Base-by-base conservation (phyloP, 2,797 vertebrate species). In the Valencia hispanica region DNA sequence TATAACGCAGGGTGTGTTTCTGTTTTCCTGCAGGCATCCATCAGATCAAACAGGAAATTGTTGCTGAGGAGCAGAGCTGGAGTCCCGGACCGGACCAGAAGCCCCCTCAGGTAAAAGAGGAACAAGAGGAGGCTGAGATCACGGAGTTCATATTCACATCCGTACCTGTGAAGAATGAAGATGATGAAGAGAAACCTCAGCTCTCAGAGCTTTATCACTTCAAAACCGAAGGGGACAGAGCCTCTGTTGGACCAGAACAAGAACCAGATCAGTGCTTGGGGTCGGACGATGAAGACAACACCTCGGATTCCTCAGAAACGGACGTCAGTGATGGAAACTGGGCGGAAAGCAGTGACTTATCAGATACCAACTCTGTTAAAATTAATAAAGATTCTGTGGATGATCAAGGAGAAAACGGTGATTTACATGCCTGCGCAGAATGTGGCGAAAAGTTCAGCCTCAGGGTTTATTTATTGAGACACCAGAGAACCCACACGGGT, bases 401-500 rank as follows among this genome's bases (percentile, higher is more conserved):
- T 8, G 45, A 50, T 11, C 36, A 48, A 2, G 25, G 32, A 74
- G 59, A 34, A 9, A 65, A 47, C 17, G 65, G 15, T n/a, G 36
- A 65, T 4, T n/a, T 36, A 0, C 36, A 50, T 25, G 36, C 32
- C 14, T 74, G 72, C 14, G 12, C 20, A 25, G 59, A 74, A 39
- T 74, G 72, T 63, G 34, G 61, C 2, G 48, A 66, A 66, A 65
- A 32, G 36, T 74, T 74, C 72, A 73, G 17, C 17, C 72, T 43
- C 41, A 30, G 43, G 55, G 43, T 57, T 8, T 59, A 59, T 45
- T 43, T 73, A 20, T 22, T 47, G 22, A 32, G 72, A 30, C 72
- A 73, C 72, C 43, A 73, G 53, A 45, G 41, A 32, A 73, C 47
- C 55, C 72, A 68, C 25, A 53, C 70, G 18, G 70, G 70, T 36